These are phyloP conservation scores for Achatina immaculata DNA, from an alignment of 1,140 invertebrate species.

Conservation along the genomic window DNA sequence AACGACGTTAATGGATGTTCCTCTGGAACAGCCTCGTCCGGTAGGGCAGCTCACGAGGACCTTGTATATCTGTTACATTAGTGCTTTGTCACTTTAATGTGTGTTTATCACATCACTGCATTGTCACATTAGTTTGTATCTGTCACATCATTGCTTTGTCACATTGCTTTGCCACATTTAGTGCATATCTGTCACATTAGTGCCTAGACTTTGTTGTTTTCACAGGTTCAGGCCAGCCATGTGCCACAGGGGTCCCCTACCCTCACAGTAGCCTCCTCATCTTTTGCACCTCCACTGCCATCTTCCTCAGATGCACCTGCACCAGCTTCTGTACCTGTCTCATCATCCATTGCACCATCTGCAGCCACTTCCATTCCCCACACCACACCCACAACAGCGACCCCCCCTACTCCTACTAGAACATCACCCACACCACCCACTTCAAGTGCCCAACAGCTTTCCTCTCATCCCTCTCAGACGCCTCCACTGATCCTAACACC, in stretches of 20 bases:
- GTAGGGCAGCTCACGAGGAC: no score
- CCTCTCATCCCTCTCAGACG: conserved; percentile 17
- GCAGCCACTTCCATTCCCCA: conserved; percentile 6
- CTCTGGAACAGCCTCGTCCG: no score
- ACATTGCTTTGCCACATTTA: no score
- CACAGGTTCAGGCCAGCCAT: conserved; percentile 39
- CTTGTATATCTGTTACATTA: no score
- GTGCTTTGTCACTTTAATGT: no score
- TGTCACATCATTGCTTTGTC: no score
- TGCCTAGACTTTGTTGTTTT: conserved; percentile 8
- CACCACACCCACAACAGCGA: conserved; percentile 32
- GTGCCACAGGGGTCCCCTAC: conserved; percentile 49
- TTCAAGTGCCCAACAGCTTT: neutral
- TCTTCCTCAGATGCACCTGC: conserved; percentile 11
- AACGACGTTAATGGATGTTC: no score
- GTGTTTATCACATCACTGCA: no score
- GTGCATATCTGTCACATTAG: neutral
- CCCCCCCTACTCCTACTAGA: neutral
- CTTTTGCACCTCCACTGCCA: conserved; percentile 34
- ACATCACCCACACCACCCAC: conserved; percentile 5
- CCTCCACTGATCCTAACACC: conserved; percentile 18
- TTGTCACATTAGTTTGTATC: no score
- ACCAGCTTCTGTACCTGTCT: conserved; percentile 21
- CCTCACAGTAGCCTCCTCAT: conserved; percentile 38
- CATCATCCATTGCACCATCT: conserved; percentile 21